A percentile compares a stretch with the other conserved stretches of the same genome.
These are phyloP conservation scores for Ophiodon elongatus DNA, from an alignment of 2,113 vertebrate species.

Conservation along the genomic window DNA sequence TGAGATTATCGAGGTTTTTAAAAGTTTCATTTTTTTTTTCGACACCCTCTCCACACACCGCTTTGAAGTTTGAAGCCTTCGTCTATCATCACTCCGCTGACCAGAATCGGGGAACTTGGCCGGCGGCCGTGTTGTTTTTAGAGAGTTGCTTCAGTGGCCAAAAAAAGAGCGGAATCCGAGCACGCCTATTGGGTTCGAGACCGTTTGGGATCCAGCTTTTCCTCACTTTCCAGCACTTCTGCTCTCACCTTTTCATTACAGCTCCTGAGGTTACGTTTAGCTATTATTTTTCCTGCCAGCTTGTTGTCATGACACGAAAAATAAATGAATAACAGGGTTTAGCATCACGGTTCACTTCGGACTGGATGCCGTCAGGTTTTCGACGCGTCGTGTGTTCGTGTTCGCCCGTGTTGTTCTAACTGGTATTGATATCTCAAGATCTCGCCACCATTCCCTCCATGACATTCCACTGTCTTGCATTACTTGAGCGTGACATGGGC, in stretches of 20 bases:
- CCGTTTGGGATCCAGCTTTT: not conserved
- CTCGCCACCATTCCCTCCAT: conserved; percentile 28
- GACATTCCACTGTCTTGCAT: conserved; percentile 46
- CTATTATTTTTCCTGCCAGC: not conserved
- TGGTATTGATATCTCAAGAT: conserved; percentile 30
- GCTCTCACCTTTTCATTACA: conserved; percentile 29
- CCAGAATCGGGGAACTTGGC: not conserved
- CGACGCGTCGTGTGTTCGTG: not conserved
- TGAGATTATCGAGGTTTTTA: not conserved
- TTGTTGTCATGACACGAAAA: conserved; percentile 14
- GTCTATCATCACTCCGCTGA: not conserved
- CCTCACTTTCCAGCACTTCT: conserved; percentile 15
- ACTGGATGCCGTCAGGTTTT: not conserved
- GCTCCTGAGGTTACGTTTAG: not conserved
- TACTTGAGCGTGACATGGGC: conserved; percentile 44
- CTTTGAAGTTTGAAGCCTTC: not conserved
- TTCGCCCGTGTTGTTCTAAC: conserved; percentile 47
- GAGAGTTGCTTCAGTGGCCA: not conserved
- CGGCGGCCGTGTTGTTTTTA: conserved; percentile 1
- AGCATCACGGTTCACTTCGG: not conserved
- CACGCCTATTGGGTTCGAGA: not conserved
- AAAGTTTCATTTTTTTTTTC: not conserved
- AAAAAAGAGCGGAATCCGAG: not conserved
- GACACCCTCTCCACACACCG: not conserved
- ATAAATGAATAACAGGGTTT: no score